These are phyloP conservation scores for Meteorus sp. DNA, from an alignment of 1,140 invertebrate species.

Conservation along the genomic window DNA sequence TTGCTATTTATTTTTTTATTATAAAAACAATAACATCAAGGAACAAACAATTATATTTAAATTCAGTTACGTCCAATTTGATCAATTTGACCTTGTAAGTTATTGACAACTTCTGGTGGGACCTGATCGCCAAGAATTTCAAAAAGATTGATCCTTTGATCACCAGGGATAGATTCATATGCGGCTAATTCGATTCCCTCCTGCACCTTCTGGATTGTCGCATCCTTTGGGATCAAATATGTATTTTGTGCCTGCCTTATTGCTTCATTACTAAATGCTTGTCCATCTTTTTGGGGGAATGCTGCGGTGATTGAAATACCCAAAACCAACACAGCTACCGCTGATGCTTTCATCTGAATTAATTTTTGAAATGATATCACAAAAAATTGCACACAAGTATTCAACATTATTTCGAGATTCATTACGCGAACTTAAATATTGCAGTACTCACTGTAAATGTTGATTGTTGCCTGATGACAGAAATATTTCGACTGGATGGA, in stretches of 20 bases:
- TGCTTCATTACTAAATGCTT: slow-evolving; percentile 80
- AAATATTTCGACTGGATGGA: neutral
- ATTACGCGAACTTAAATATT: neutral
- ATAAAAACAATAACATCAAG: no score
- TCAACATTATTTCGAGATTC: neutral
- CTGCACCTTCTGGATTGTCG: slow-evolving; percentile 83
- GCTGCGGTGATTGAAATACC: slow-evolving; percentile 57
- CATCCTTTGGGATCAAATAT: slow-evolving; percentile 79
- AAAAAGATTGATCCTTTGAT: slow-evolving; percentile 79
- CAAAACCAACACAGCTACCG: slow-evolving; percentile 47
- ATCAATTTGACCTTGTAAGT: slow-evolving; percentile 79
- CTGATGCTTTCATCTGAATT: slow-evolving; percentile 43
- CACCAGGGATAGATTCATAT: slow-evolving; percentile 79
- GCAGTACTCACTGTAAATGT: slow-evolving; percentile 1
- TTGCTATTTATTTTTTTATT: no score
- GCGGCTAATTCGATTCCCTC: slow-evolving; percentile 81
- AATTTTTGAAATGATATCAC: neutral
- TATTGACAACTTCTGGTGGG: slow-evolving; percentile 83
- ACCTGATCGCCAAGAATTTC: slow-evolving; percentile 80
- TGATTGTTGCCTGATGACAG: neutral
- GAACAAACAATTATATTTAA: neutral
- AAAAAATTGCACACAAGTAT: slow-evolving; percentile 2
- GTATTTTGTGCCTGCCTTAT: slow-evolving; percentile 83
- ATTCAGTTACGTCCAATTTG: slow-evolving; percentile 70
- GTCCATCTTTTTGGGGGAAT: slow-evolving; percentile 76